Percentiles rank a stretch among this genome's conserved stretches.
Conservation (phyloP, 2,797 vertebrate species). For the Nasua narica region DNA sequence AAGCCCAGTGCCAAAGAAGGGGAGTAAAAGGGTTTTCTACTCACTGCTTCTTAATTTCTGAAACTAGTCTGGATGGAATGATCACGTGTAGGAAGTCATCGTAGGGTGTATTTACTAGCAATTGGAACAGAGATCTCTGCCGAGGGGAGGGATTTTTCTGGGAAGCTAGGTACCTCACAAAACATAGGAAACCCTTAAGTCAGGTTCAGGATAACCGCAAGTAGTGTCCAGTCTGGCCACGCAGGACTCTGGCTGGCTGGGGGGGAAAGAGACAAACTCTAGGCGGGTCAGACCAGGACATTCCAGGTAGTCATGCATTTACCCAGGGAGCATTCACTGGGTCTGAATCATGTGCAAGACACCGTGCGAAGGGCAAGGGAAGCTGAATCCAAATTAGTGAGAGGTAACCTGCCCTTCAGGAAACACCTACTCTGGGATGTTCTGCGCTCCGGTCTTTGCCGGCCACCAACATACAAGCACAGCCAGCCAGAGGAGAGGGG, state of each 20-base stretch:
- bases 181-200: neutral
- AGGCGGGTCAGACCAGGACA: neutral
- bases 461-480: neutral
- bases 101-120: neutral
- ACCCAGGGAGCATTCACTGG: neutral
- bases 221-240: neutral
- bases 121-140: neutral
- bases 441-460: neutral
- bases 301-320: neutral
- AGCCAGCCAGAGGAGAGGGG: neutral
- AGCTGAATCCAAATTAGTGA: neutral
- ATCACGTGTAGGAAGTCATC: slow-evolving; percentile 66
- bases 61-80: slow-evolving; percentile 67
- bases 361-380: neutral
- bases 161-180: neutral
- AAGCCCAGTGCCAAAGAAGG: neutral
- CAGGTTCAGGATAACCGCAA: neutral
- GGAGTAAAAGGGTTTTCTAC: slow-evolving; percentile 5
- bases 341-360: neutral
- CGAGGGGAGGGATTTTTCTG: neutral
- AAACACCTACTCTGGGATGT: neutral
- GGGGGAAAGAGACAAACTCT: neutral
- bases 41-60: slow-evolving; percentile 82
- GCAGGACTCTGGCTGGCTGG: neutral
- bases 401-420: neutral